These are phyloP conservation scores for Thryonomys swinderianus DNA, from an alignment of 2,113 vertebrate species.

Conservation along the genomic window DNA sequence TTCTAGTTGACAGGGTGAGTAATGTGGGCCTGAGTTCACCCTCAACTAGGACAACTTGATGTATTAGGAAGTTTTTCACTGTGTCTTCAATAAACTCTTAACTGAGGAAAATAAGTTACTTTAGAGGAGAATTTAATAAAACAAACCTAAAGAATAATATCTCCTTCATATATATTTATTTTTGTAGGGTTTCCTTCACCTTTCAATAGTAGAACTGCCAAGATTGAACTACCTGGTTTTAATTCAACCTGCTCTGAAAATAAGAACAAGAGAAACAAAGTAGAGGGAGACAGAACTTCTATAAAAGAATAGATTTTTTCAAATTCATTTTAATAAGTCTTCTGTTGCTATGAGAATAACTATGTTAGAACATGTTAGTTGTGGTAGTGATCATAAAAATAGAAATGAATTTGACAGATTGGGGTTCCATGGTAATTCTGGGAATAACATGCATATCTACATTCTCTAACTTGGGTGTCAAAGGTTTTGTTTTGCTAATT, in stretches of 20 bases:
- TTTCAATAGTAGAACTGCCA: background rate
- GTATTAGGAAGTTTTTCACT: conserved; percentile 40
- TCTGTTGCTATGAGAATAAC: background rate
- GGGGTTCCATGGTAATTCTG: conserved; percentile 33
- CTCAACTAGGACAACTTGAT: conserved; percentile 41
- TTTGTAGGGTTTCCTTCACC: background rate
- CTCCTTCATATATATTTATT: background rate
- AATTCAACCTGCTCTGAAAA: background rate
- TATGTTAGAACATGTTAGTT: background rate
- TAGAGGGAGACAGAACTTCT: background rate
- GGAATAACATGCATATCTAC: conserved; percentile 29
- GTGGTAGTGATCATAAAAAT: conserved; percentile 5
- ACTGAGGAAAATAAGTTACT: conserved; percentile 42
- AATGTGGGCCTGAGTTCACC: conserved; percentile 56
- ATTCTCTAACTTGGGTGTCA: conserved; percentile 4
- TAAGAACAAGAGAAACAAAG: background rate
- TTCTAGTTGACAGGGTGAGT: conserved; percentile 52
- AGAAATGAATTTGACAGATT: conserved; percentile 47
- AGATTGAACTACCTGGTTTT: background rate
- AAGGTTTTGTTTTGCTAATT: conserved; percentile 62
- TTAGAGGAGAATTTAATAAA: conserved; percentile 22
- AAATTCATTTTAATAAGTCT: background rate
- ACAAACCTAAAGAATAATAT: background rate
- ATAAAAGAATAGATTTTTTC: background rate
- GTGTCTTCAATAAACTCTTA: conserved; percentile 23